Base-by-base conservation (phyloP, 2,113 vertebrate species). In the Dasyprocta punctata region DNA sequence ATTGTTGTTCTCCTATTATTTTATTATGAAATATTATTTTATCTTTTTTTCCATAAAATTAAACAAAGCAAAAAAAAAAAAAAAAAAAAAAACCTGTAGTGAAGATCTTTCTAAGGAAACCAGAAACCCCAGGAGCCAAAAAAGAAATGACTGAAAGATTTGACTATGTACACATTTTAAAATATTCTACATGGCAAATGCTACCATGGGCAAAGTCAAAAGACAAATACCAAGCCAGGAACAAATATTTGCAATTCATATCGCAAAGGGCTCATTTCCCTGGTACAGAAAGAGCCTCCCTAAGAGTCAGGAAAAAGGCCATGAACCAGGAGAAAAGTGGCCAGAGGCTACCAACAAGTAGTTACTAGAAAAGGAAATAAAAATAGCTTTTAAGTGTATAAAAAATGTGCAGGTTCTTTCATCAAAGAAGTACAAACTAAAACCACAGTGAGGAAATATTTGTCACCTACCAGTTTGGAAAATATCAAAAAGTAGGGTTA, bases 231-330 rank as follows among this genome's bases (percentile, higher is more conserved):
- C 94, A 96, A 82, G 63, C 33, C 1, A 41, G 90, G 80, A 87
- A 85, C 92, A 97, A 96, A 95, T 87, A 96, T 96, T 93, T 97
- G 92, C 89, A 92, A 67, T 81, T 90, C 80, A 58, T 7, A 82
- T 65, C 24, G 60, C 89, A 87, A 65, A 92, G 80, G 86, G 41
- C 60, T 92, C 28, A 80, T 90, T 91, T 77, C 80, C 80, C 63
- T 86, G 19, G 47, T 5, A 33, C 38, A 83, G 7, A 90, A 52
- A 85, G 20, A 77, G 41, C 52, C 82, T 78, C 90, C 17, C 56
- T 17, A 80, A 78, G 44, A 60, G 81, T 12, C 14, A 47, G 78
- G 83, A 36, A 71, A 83, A 77, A 90, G 85, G 69, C 38, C 17
- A 61, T 0, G 52, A 60, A 71, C 41, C 67, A 58, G 17, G 6